These are phyloP conservation scores for Anabas testudineus DNA, from an alignment of 2,797 vertebrate species.

Conservation along the genomic window DNA sequence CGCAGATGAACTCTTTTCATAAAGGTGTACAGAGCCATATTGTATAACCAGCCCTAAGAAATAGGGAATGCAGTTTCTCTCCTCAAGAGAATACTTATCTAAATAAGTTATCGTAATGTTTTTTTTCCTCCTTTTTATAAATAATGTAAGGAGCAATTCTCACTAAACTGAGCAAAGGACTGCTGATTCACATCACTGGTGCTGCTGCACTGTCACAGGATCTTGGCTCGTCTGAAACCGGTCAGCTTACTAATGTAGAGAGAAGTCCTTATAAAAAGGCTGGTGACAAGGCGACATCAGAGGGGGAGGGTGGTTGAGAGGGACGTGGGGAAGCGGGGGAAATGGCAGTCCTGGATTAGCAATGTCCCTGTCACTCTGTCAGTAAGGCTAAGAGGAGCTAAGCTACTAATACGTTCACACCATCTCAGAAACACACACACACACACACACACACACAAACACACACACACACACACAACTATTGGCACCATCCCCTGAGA, in stretches of 20 bases:
- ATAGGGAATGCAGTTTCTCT: too few relatives aligned
- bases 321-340: conserved; percentile 12
- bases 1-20: too few relatives aligned
- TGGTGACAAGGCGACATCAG: not conserved
- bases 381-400: conserved; percentile 72
- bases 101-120: too few relatives aligned
- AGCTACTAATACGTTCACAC: conserved; percentile 70
- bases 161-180: not conserved
- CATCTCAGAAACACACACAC: conserved; percentile 41
- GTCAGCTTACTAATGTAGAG: not conserved
- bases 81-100: too few relatives aligned
- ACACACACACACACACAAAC: conserved; percentile 43
- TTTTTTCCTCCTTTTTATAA: too few relatives aligned
- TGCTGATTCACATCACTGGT: not conserved
- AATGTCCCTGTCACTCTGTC: conserved; percentile 76
- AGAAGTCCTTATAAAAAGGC: not conserved
- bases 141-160: not conserved
- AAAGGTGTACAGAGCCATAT: too few relatives aligned
- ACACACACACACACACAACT: conserved; percentile 39
- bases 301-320: not conserved
- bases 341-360: conserved; percentile 73
- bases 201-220: not conserved
- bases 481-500: conserved; percentile 24
- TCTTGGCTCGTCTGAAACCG: not conserved
- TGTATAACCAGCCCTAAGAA: too few relatives aligned